A percentile compares a stretch with the other conserved stretches of the same genome.
phyloP scores from a whole-genome alignment of 64 coral and sea anemone genomes.

The Porites australiensis region DNA sequence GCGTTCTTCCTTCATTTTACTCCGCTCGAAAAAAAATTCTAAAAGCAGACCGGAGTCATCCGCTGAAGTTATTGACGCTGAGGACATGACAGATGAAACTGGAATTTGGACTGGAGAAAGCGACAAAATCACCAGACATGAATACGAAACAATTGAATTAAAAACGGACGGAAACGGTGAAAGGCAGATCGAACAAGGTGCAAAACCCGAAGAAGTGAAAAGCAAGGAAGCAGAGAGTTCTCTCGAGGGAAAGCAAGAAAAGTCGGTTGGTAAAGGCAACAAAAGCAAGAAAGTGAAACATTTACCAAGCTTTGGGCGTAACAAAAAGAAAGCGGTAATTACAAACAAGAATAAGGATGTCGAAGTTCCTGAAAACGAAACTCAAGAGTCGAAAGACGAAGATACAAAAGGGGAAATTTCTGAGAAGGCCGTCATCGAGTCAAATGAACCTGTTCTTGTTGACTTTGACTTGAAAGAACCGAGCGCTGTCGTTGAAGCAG shows the following conservation, averaged over 20 bases:
- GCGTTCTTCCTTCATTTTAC: neutral
- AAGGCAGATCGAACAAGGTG: neutral
- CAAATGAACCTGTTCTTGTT: neutral
- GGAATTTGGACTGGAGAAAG: neutral
- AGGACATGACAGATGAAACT: neutral
- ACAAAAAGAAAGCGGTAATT: constrained; percentile 12
- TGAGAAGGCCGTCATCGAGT: neutral
- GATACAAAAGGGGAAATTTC: neutral
- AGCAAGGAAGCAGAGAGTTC: neutral
- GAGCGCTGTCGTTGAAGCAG: neutral
- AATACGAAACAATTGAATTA: neutral
- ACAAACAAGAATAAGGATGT: neutral
- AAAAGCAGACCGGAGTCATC: neutral
- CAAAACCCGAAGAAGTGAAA: neutral
- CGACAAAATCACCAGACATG: neutral
- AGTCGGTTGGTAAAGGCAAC: neutral
- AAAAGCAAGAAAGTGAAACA: constrained; percentile 37
- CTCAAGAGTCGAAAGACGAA: neutral
- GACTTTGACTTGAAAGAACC: neutral
- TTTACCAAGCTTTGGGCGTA: constrained; percentile 32
- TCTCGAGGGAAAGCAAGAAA: constrained; percentile 23
- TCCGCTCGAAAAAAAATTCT: constrained; percentile 5
- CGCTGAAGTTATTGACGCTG: neutral
- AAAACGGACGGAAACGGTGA: neutral
- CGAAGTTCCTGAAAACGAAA: constrained; percentile 1